phyloP scores from a whole-genome alignment of 2,797 vertebrate species.

The Hippocampus kuda region DNA sequence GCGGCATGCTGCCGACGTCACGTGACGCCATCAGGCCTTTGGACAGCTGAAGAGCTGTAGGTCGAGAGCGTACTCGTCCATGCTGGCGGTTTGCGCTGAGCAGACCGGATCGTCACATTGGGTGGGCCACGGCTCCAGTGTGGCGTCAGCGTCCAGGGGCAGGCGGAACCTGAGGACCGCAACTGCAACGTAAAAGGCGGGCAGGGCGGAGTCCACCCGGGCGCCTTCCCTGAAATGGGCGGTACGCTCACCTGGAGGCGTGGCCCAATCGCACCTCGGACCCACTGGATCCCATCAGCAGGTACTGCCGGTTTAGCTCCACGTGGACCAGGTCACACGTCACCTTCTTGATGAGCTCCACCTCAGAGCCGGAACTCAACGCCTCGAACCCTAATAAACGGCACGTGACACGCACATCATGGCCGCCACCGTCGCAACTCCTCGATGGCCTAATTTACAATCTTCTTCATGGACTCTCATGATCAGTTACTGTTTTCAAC shows the following conservation, averaged over 20 bases:
- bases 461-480: no score
- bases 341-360: slow-evolving; percentile 79
- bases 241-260: slow-evolving; percentile 26
- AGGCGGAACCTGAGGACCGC: slow-evolving; percentile 74
- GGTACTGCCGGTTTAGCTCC: slow-evolving; percentile 64
- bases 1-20: neutral
- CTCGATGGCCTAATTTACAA: no score
- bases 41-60: slow-evolving; percentile 26
- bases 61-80: slow-evolving; percentile 59
- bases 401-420: neutral
- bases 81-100: slow-evolving; percentile 40
- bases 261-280: slow-evolving; percentile 55
- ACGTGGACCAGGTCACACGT: slow-evolving; percentile 68
- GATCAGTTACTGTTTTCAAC: no score
- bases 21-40: neutral
- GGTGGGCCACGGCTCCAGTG: slow-evolving; percentile 79
- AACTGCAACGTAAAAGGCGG: neutral
- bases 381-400: slow-evolving; percentile 57
- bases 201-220: neutral
- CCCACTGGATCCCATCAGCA: slow-evolving; percentile 79
- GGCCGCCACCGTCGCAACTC: no score
- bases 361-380: slow-evolving; percentile 53
- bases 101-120: slow-evolving; percentile 57
- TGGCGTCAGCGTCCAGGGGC: slow-evolving; percentile 74
- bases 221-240: neutral